Conservation (phyloP, 2,797 vertebrate genomes). For the Chelon labrosus region DNA sequence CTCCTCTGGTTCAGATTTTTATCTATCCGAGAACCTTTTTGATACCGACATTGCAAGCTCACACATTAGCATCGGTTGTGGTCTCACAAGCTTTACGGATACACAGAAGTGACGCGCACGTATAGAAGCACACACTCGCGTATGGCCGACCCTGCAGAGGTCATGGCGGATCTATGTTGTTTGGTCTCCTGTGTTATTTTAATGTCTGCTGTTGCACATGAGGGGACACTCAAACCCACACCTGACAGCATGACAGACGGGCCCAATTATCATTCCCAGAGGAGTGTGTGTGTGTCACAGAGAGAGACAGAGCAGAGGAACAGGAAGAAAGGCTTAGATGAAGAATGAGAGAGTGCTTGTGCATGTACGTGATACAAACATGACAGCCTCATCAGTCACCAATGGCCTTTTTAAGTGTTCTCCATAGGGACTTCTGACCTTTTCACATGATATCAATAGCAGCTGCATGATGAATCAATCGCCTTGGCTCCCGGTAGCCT, state of each 20-base stretch:
- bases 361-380: slow-evolving; percentile 72
- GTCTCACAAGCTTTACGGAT: slow-evolving; percentile 14
- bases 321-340: slow-evolving; percentile 37
- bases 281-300: slow-evolving; percentile 31
- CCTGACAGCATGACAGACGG: slow-evolving; percentile 84
- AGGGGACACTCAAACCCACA: slow-evolving; percentile 79
- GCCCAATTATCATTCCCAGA: slow-evolving; percentile 79
- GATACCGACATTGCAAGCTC: slow-evolving; percentile 1
- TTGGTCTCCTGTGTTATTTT: slow-evolving; percentile 82
- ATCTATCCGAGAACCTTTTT: slow-evolving; percentile 20
- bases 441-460: slow-evolving; percentile 84
- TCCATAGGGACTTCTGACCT: slow-evolving; percentile 82
- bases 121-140: neutral
- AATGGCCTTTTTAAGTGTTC: slow-evolving; percentile 81
- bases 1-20: slow-evolving; percentile 42
- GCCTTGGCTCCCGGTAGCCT: slow-evolving; percentile 52
- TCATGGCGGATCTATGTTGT: slow-evolving; percentile 74
- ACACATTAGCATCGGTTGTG: slow-evolving; percentile 5
- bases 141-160: slow-evolving; percentile 64
- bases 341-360: slow-evolving; percentile 44
- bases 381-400: slow-evolving; percentile 85
- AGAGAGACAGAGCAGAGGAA: slow-evolving; percentile 20
- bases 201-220: slow-evolving; percentile 82
- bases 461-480: slow-evolving; percentile 83
- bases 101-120: slow-evolving; percentile 15